These are phyloP conservation scores for Manis pentadactyla DNA, from an alignment of 2,797 vertebrate species.

Conservation along the genomic window DNA sequence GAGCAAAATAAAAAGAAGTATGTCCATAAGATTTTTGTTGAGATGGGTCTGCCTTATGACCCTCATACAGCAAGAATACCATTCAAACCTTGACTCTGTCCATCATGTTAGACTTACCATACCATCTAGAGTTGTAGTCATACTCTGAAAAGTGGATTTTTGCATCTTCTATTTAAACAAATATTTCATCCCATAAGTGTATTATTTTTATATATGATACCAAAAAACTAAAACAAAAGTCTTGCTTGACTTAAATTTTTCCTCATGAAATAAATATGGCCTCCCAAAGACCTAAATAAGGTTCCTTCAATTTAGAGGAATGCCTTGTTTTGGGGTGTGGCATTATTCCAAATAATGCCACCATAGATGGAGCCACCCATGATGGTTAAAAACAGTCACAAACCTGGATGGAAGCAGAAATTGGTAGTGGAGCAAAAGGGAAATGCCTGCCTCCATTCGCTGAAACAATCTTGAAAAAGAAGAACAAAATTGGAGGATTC, in stretches of 20 bases:
- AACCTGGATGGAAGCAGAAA: neutral
- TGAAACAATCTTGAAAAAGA: neutral
- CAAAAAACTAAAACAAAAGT: neutral
- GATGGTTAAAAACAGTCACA: neutral
- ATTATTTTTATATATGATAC: neutral
- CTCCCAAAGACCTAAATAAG: neutral
- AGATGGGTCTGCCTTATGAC: neutral
- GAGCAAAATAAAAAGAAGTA: neutral
- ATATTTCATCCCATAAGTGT: neutral
- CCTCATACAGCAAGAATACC: neutral
- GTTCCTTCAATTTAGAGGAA: neutral
- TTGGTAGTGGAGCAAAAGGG: neutral
- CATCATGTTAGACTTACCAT: neutral
- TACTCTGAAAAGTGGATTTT: neutral
- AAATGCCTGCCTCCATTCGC: neutral
- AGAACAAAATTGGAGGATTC: neutral
- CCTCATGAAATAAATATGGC: neutral
- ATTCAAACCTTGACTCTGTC: neutral
- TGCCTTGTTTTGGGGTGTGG: neutral
- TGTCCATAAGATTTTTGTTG: neutral
- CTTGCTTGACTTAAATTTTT: neutral
- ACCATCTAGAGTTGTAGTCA: neutral
- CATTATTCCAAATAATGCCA: neutral
- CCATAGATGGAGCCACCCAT: neutral
- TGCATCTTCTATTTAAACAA: neutral